A percentile compares a stretch with the other conserved stretches of the same genome.
These are phyloP conservation scores for Papilio protenor DNA, from an alignment of 2,888 invertebrate genomes.

Conservation along the genomic window DNA sequence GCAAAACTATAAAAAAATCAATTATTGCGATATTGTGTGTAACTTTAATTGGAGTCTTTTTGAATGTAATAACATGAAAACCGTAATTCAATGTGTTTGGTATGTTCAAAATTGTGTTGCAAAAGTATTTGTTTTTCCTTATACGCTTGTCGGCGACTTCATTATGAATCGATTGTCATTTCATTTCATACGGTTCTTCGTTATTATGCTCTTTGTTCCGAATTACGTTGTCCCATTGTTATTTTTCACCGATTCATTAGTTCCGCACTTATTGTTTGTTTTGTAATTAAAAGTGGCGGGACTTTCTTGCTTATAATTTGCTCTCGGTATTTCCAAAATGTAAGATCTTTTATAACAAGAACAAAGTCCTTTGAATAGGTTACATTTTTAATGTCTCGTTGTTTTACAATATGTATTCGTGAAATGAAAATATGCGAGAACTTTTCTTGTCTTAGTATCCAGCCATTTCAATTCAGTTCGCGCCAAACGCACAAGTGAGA, in stretches of 20 bases:
- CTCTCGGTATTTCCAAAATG: not conserved
- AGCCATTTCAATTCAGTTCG: constrained; percentile 38
- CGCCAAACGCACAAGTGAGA: constrained; percentile 32
- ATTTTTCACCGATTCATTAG: constrained; percentile 9
- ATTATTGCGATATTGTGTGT: not conserved
- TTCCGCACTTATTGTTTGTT: not conserved
- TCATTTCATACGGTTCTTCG: constrained; percentile 3
- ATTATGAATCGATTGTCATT: constrained; percentile 36
- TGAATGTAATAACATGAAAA: not conserved
- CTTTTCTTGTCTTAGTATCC: not conserved
- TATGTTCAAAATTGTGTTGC: constrained; percentile 21
- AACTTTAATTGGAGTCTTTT: not conserved
- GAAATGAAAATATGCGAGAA: too few relatives aligned
- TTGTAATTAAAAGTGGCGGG: not conserved
- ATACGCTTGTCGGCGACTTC: constrained; percentile 21
- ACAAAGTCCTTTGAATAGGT: too few relatives aligned
- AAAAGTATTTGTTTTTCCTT: constrained; percentile 34
- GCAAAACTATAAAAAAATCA: not conserved
- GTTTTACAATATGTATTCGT: too few relatives aligned
- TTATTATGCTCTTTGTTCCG: constrained; percentile 16
- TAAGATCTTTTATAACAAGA: not conserved
- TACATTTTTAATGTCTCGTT: too few relatives aligned
- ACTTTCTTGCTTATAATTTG: not conserved
- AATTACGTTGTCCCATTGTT: constrained; percentile 36
- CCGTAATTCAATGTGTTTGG: constrained; percentile 3